Evolutionary conservation across 1,140 invertebrate species (phyloP), one percentile per base, ranked within the genome.

Genomic region (Drosophila seguyi): DNA sequence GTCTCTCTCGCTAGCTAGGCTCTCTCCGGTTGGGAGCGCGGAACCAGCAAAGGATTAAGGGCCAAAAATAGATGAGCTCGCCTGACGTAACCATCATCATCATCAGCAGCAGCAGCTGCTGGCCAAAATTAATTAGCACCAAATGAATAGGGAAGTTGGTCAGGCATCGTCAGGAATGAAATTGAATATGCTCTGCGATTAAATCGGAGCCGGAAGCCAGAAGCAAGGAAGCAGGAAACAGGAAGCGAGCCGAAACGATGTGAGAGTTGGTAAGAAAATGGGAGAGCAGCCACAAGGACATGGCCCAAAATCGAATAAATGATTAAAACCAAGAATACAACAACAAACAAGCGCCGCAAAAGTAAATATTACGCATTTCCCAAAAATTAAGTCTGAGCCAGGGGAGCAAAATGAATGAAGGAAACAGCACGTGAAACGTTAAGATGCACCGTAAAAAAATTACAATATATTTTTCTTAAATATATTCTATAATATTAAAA

Each of bases 51-150:
- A 65, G 67, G 73, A 73, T 82, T 81, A 66, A 62, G 59, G 53
- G 10, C 66, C 66, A 77, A 58, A 81, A 81, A 81, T 81, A 81
- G 60, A 65, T 52, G 52, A 36, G 58, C 56, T 22, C 22, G 20
- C 73, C 66, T 81, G 73, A 81, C 79, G 79, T 81, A 80, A 79
- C 63, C 79, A 53, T 60, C 13, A 42, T 13, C 44, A 39, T n/a
- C 31, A 42, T n/a, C 45, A n/a, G 25, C 44, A 47, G 31, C 45
- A 45, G 57, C 55, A 22, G 39, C 55, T 52, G 52, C 55, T 69
- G 62, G 53, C 55, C 63, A 38, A 61, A 76, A 65, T 82, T 72
- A 81, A 77, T 81, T 66, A 81, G 73, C 48, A 22, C 63, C 16
- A 80, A 79, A 78, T 76, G 66, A 77, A 62, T 78, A n/a, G 41